Conservation (phyloP, 2,797 vertebrate genomes). For the Euthynnus affinis region DNA sequence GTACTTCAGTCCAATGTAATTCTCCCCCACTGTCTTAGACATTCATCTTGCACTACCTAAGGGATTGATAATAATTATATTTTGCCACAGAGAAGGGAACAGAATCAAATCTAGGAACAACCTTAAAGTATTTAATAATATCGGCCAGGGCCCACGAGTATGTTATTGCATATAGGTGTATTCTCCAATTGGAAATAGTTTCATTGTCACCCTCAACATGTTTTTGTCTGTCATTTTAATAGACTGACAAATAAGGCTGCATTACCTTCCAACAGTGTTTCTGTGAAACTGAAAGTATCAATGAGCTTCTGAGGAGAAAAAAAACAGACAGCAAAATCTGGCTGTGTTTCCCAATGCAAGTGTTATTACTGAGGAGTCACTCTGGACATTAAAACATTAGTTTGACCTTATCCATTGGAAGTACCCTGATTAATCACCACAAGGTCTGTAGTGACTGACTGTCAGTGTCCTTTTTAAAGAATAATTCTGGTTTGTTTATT, state of each 20-base stretch:
- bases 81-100: slow-evolving; percentile 49
- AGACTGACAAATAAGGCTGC: slow-evolving; percentile 27
- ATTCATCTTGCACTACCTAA: slow-evolving; percentile 60
- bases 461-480: background rate
- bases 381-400: slow-evolving; percentile 19
- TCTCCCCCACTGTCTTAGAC: slow-evolving; percentile 35
- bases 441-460: background rate
- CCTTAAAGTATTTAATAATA: slow-evolving; percentile 58
- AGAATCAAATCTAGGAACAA: slow-evolving; percentile 53
- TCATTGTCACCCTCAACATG: slow-evolving; percentile 4
- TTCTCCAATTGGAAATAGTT: slow-evolving; percentile 45
- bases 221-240: slow-evolving; percentile 32
- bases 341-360: slow-evolving; percentile 20
- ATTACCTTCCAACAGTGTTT: slow-evolving; percentile 24
- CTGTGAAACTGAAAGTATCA: slow-evolving; percentile 40
- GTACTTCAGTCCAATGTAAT: slow-evolving; percentile 33
- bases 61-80: slow-evolving; percentile 68
- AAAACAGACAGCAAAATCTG: slow-evolving; percentile 11
- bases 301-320: slow-evolving; percentile 23
- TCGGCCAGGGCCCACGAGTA: slow-evolving; percentile 39
- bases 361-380: slow-evolving; percentile 10
- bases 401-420: slow-evolving; percentile 17
- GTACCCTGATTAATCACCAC: slow-evolving; percentile 12
- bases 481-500: slow-evolving; percentile 3
- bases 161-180: slow-evolving; percentile 44